phyloP scores from a whole-genome alignment of 2,113 vertebrate genomes.

The Acanthisitta chloris region DNA sequence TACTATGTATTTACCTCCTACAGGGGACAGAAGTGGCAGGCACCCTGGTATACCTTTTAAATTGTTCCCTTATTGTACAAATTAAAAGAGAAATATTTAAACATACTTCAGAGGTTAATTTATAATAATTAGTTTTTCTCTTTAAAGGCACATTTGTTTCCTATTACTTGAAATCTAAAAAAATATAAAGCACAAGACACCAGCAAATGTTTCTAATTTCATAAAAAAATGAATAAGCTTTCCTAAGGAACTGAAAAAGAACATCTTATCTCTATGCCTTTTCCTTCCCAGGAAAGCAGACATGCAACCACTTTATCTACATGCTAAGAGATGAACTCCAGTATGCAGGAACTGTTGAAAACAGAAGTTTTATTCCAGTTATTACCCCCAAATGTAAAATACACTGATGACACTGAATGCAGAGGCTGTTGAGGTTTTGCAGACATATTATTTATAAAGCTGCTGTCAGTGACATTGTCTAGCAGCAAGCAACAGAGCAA shows the following conservation, averaged over 20 bases:
- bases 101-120: slow-evolving; percentile 49
- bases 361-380: not conserved
- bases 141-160: slow-evolving; percentile 23
- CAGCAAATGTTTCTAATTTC: not conserved
- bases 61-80: slow-evolving; percentile 42
- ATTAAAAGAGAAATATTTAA: slow-evolving; percentile 67
- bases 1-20: slow-evolving; percentile 59
- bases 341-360: not conserved
- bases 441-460: not conserved
- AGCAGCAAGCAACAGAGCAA: not conserved
- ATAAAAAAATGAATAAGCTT: not conserved
- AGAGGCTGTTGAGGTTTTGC: not conserved
- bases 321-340: not conserved
- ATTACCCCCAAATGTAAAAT: not conserved
- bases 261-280: not conserved
- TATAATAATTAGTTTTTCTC: slow-evolving; percentile 48
- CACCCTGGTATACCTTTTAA: slow-evolving; percentile 55
- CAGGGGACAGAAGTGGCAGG: slow-evolving; percentile 47
- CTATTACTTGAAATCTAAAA: slow-evolving; percentile 1
- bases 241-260: not conserved
- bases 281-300: not conserved
- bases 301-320: not conserved
- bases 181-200: slow-evolving; percentile 4
- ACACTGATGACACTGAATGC: not conserved
- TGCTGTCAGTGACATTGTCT: not conserved